phyloP scores from a whole-genome alignment of 2,888 invertebrate species.

The Suillia variegata region DNA sequence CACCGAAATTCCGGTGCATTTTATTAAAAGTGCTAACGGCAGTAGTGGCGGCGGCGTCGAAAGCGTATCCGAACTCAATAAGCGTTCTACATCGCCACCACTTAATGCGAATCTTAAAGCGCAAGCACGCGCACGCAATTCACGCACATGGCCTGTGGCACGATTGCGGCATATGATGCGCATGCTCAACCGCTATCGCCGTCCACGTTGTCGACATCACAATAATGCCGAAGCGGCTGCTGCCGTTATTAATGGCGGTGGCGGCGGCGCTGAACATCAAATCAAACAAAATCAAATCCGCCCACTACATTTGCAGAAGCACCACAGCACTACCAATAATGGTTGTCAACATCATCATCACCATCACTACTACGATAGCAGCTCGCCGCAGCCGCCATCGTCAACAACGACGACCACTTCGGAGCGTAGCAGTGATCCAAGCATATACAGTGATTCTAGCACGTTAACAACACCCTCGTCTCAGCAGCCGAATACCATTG shows the following conservation, averaged over 20 bases:
- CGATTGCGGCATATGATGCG: constrained; percentile 58
- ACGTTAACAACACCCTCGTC: constrained; percentile 28
- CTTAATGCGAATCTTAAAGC: constrained; percentile 28
- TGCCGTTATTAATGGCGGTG: too few relatives aligned
- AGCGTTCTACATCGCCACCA: constrained; percentile 19
- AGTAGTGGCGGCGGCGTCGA: constrained; percentile 20
- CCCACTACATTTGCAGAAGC: constrained; percentile 48
- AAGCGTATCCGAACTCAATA: too few relatives aligned
- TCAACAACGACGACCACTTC: constrained; percentile 25
- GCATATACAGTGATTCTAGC: constrained; percentile 34
- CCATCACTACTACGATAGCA: constrained; percentile 34
- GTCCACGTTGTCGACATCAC: constrained; percentile 52
- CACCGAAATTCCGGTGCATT: constrained; percentile 43
- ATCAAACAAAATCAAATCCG: constrained; percentile 61
- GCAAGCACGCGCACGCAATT: constrained; percentile 28
- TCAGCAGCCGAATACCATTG: constrained; percentile 35
- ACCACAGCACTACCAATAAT: constrained; percentile 27
- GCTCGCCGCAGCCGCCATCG: constrained; percentile 35
- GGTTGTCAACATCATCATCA: constrained; percentile 32
- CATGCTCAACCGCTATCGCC: constrained; percentile 57
- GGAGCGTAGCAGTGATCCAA: constrained; percentile 42
- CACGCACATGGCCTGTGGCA: constrained; percentile 51
- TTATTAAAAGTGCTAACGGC: constrained; percentile 37
- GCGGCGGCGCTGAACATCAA: constrained; percentile 22
- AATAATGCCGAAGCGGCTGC: constrained; percentile 22